Conservation (phyloP, 2,888 invertebrate species). For the Ochropleura leucogaster region DNA sequence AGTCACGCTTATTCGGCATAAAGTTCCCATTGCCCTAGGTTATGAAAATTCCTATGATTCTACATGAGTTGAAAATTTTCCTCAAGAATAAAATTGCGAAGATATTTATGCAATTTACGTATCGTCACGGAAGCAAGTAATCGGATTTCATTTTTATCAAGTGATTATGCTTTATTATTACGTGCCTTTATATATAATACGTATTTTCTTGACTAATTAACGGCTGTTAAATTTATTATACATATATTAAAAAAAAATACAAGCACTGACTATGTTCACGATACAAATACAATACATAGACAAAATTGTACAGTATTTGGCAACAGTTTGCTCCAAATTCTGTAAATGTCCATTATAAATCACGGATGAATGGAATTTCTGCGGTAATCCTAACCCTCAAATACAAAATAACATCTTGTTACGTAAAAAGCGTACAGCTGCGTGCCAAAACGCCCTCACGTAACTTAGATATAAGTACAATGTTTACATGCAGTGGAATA, state of each 20-base stretch:
- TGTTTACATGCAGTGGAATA: constrained; percentile 39
- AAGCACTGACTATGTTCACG: background rate
- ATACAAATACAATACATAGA: constrained; percentile 15
- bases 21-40: constrained; percentile 38
- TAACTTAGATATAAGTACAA: constrained; percentile 45
- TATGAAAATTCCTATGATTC: constrained; percentile 26
- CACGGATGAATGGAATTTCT: constrained; percentile 28
- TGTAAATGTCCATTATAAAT: constrained; percentile 39
- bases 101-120: no score
- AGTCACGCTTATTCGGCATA: constrained; percentile 29
- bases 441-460: constrained; percentile 50
- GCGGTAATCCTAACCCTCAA: constrained; percentile 18
- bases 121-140: background rate
- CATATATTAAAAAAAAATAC: no score
- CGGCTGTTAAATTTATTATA: no score
- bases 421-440: constrained; percentile 35
- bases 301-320: constrained; percentile 31
- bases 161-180: background rate
- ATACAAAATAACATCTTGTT: constrained; percentile 24
- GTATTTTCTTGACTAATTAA: no score
- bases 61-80: background rate
- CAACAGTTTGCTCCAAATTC: constrained; percentile 25
- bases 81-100: background rate
- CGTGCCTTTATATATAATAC: no score
- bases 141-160: background rate